Percentiles rank a stretch among this genome's conserved stretches.
Evolutionary conservation across 2,888 invertebrate genomes (phyloP).

Genomic region (Amphimallon solstitiale): DNA sequence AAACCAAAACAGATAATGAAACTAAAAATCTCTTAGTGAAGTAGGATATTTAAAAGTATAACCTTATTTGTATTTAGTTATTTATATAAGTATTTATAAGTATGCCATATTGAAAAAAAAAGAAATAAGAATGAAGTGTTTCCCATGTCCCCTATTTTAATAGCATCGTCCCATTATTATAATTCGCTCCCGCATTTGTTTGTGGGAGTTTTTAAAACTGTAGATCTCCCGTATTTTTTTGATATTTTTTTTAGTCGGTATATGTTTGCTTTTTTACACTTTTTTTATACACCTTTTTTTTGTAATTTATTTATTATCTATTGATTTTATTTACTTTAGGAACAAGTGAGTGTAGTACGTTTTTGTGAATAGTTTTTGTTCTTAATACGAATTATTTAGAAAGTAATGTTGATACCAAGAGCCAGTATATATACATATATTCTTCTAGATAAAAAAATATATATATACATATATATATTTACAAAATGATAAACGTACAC

Average conservation of each 20-base stretch:
- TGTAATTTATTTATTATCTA: conserved; percentile 6
- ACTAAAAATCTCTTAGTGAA: conserved; percentile 9
- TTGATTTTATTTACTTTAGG: background rate
- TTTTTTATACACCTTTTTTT: conserved; percentile 11
- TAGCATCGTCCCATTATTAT: background rate
- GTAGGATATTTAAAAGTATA: conserved; percentile 27
- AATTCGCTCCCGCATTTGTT: background rate
- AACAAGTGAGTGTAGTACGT: background rate
- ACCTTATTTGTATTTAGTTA: conserved; percentile 36
- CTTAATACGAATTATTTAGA: background rate
- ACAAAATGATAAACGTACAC: conserved; percentile 11
- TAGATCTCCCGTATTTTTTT: conserved; percentile 21
- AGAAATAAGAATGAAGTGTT: conserved; percentile 14
- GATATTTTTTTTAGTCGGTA: background rate
- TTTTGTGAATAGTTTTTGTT: background rate
- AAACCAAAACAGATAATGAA: conserved; percentile 11
- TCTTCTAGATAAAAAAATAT: conserved; percentile 20
- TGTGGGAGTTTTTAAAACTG: background rate
- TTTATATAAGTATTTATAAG: conserved; percentile 14
- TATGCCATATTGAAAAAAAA: conserved; percentile 7
- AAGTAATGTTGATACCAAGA: background rate
- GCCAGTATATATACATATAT: conserved; percentile 15
- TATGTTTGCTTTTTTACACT: background rate
- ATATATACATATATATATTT: conserved; percentile 3
- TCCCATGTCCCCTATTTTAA: background rate